These are phyloP conservation scores for Caranx ignobilis DNA, from an alignment of 2,113 vertebrate genomes.

Conservation along the genomic window DNA sequence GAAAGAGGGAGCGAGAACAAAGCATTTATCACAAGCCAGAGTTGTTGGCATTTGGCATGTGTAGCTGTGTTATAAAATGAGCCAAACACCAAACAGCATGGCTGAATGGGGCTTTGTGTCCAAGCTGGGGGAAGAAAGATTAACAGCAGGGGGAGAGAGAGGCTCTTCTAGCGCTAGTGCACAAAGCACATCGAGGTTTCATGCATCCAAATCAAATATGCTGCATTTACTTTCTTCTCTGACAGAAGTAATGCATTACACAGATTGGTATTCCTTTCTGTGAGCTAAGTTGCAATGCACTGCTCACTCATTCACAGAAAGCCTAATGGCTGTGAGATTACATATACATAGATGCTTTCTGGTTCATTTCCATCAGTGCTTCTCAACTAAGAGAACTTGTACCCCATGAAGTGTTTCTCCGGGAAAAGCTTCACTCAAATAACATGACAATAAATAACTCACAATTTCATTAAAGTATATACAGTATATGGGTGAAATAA, in stretches of 20 bases:
- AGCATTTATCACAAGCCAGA: constrained; percentile 45
- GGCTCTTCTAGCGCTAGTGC: constrained; percentile 49
- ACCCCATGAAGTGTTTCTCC: not conserved
- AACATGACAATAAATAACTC: no score
- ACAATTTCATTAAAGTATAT: no score
- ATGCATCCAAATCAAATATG: constrained; percentile 60
- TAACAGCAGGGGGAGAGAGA: constrained; percentile 32
- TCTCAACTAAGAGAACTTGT: not conserved
- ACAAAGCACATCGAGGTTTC: constrained; percentile 50
- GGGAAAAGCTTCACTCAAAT: no score
- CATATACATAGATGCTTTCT: constrained; percentile 18
- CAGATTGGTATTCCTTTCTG: constrained; percentile 39
- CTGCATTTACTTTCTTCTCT: constrained; percentile 39
- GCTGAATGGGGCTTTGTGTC: constrained; percentile 71
- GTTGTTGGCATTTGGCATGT: constrained; percentile 48
- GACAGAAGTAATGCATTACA: constrained; percentile 43
- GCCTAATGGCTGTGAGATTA: constrained; percentile 4
- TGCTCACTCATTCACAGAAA: constrained; percentile 32
- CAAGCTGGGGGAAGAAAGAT: constrained; percentile 48
- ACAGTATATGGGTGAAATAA: not conserved
- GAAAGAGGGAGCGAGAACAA: constrained; percentile 53
- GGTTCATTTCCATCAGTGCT: not conserved
- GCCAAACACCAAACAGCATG: constrained; percentile 61
- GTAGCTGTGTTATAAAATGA: constrained; percentile 33
- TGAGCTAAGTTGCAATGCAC: constrained; percentile 15